Evolutionary conservation across 2,888 invertebrate species (phyloP), one percentile per base, ranked within the genome.

Genomic region (Eudasyphora cyanicolor): DNA sequence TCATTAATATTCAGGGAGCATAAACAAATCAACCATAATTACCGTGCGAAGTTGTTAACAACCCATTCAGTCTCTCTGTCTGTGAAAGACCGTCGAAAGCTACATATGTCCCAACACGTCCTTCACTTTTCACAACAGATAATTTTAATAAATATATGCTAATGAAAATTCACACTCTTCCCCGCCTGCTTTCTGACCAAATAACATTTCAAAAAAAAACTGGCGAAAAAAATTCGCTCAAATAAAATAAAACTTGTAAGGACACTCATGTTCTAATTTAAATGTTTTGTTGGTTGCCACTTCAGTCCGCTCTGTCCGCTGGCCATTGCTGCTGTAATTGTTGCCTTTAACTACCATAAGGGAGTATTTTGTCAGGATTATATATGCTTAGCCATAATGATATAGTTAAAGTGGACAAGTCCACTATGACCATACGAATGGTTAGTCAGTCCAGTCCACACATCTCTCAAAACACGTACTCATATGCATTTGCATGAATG

Each of bases 301-400:
- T 57, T n/a, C n/a, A n/a, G n/a, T n/a, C n/a, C n/a, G n/a, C n/a
- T n/a, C n/a, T 57, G 45, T 14, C 32, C 32, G 29, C 10, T 49
- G 21, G 19, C 12, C 14, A 45, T 57, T 70, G 62, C 60, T 79
- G 76, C 29, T 81, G 64, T 71, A 35, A 70, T 71, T 75, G 60
- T 45, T 21, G 29, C 29, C 62, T 60, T 62, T n/a, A 69, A 77
- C 70, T 73, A 35, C 71, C 84, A 84, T 81, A 78, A 78, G 82
- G 79, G 74, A 74, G 54, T 76, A 85, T 83, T 85, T 78, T 83
- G 85, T 81, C 70, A 83, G 85, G 85, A 82, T 85, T 85, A 83
- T 83, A 81, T 74, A 79, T 54, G 84, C 84, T 84, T 84, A 84
- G 84, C 81, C 81, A 69, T 84, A 84, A 81, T 84, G 80, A 78